A percentile compares a stretch with the other conserved stretches of the same genome.
These are phyloP conservation scores for Porites australiensis DNA, from an alignment of 64 coral and sea anemone species.

Conservation along the genomic window DNA sequence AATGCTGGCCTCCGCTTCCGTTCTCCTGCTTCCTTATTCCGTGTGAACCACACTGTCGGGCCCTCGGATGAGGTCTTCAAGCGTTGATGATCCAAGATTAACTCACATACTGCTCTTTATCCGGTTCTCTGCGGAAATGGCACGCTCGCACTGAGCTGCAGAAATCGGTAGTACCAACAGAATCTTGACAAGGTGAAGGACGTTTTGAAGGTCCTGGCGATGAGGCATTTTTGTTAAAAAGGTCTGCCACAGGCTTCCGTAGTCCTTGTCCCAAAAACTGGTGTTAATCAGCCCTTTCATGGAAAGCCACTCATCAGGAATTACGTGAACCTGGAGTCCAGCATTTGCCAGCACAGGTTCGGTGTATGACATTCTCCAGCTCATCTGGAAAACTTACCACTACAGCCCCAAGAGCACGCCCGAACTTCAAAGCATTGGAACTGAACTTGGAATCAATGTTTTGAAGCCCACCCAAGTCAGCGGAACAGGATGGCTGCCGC, in stretches of 20 bases:
- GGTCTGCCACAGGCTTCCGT: conserved; percentile 48
- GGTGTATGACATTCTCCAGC: neutral
- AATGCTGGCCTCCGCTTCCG: conserved; percentile 24
- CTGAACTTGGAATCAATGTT: no score
- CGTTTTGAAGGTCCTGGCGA: conserved; percentile 13
- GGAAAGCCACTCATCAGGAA: conserved; percentile 27
- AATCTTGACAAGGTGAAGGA: conserved; percentile 51
- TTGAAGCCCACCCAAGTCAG: no score
- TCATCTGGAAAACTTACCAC: neutral
- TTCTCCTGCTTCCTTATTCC: conserved; percentile 31
- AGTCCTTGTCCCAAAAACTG: conserved; percentile 12
- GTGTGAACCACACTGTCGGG: conserved; percentile 28
- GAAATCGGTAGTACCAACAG: conserved; percentile 58
- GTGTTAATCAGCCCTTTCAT: neutral
- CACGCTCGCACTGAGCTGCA: conserved; percentile 46
- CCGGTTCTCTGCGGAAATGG: conserved; percentile 41
- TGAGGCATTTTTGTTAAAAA: conserved; percentile 45
- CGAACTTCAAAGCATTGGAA: no score
- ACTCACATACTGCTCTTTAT: conserved; percentile 32
- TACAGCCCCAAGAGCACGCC: no score
- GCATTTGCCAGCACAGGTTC: neutral
- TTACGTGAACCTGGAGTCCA: neutral
- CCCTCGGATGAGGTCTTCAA: conserved; percentile 61
- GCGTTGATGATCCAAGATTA: conserved; percentile 47
- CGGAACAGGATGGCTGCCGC: no score